phyloP scores from a whole-genome alignment of 1,140 invertebrate genomes.

The Macrotrachela quadricornifera region DNA sequence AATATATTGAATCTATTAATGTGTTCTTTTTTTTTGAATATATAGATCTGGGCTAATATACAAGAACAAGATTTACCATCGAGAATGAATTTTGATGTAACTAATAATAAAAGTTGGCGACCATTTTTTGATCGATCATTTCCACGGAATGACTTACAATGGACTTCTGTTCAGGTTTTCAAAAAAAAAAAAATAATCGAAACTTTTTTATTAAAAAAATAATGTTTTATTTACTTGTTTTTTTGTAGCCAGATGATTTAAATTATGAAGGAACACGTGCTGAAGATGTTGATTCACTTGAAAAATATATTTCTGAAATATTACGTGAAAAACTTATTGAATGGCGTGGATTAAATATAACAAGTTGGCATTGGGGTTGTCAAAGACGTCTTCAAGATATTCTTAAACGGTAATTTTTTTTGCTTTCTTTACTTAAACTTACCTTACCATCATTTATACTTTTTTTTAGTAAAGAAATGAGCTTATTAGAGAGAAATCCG shows the following conservation, averaged over 20 bases:
- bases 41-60: conserved; percentile 50
- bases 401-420: background rate
- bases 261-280: no score
- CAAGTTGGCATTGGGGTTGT: no score
- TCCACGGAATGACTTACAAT: no score
- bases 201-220: no score
- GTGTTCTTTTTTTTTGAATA: conserved; percentile 6
- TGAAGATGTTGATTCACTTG: no score
- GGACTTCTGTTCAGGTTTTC: conserved; percentile 7
- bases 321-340: no score
- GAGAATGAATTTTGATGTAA: conserved; percentile 44
- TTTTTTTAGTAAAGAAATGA: conserved; percentile 7
- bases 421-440: conserved; percentile 2
- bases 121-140: conserved; percentile 30
- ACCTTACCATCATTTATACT: conserved; percentile 1
- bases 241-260: no score
- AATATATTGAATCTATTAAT: background rate
- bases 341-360: no score
- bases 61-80: conserved; percentile 45
- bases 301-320: no score
- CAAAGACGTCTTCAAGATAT: background rate
- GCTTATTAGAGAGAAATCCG: background rate
- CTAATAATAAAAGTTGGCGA: conserved; percentile 42
- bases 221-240: no score
- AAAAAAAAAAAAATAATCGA: no score